Percentiles rank a stretch among this genome's conserved stretches.
phyloP scores from a whole-genome alignment of 2,113 vertebrate species.

The Corythaixoides concolor region DNA sequence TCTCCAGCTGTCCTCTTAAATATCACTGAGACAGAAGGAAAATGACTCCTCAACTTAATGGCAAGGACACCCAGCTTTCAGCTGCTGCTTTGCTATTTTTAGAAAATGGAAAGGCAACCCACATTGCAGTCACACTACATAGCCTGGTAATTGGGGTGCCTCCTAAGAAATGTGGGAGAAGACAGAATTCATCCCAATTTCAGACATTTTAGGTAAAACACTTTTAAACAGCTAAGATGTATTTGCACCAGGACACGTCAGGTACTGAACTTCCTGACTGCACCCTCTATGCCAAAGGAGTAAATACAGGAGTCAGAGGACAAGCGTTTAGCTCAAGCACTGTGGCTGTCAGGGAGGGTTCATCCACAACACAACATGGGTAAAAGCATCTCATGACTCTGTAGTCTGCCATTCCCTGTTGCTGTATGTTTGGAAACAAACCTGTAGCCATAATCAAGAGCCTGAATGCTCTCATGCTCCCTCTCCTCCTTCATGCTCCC shows the following conservation, averaged over 20 bases:
- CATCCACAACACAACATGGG: background rate
- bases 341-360: background rate
- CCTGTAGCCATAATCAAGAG: background rate
- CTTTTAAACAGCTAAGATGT: background rate
- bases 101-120: background rate
- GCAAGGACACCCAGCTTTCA: background rate
- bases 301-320: background rate
- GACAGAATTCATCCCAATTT: background rate
- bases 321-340: background rate
- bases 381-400: background rate
- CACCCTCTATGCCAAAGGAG: background rate
- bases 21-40: background rate
- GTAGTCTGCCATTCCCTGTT: background rate
- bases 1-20: background rate
- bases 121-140: background rate
- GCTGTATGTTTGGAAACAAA: background rate
- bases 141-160: background rate
- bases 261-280: background rate
- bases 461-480: background rate
- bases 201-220: background rate
- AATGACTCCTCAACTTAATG: background rate
- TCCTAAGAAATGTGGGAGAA: background rate
- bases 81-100: background rate
- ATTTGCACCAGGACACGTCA: background rate
- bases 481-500: background rate